Percentiles rank a stretch among this genome's conserved stretches.
phyloP scores from a whole-genome alignment of 1,140 invertebrate genomes.

The Acromyrmex charruanus region DNA sequence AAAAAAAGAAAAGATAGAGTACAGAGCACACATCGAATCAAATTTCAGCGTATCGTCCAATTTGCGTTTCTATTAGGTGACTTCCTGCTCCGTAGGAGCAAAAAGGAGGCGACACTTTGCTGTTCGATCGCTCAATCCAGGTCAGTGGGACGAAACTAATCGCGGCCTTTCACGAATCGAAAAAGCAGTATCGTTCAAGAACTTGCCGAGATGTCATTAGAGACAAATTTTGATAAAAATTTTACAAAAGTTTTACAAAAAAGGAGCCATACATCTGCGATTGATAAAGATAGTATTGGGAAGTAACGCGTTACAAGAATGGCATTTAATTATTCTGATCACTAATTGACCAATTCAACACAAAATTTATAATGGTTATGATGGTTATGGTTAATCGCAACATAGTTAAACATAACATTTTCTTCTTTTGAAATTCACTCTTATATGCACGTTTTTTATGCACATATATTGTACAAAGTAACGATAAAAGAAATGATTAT shows the following conservation, averaged over 20 bases:
- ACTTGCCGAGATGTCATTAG: too few species aligned
- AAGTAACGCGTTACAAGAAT: too few species aligned
- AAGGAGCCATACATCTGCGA: neutral
- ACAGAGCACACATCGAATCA: conserved; percentile 2
- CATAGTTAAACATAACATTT: too few species aligned
- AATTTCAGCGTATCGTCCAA: conserved; percentile 33
- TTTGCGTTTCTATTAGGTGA: conserved; percentile 39
- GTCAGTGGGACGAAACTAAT: conserved; percentile 22
- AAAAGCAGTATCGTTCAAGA: neutral
- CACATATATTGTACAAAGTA: too few species aligned
- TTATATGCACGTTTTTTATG: too few species aligned
- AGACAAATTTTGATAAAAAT: neutral
- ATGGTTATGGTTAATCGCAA: too few species aligned
- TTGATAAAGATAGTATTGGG: neutral
- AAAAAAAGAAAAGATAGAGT: neutral
- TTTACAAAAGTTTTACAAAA: neutral
- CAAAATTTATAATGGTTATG: too few species aligned
- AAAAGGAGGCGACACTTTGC: neutral
- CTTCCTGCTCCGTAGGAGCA: neutral
- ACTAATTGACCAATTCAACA: too few species aligned
- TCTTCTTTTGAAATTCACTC: too few species aligned
- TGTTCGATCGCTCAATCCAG: neutral
- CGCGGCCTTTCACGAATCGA: neutral
- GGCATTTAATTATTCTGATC: too few species aligned
- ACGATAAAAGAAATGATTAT: too few species aligned